Percentiles rank a stretch among this genome's conserved stretches.
phyloP scores from a whole-genome alignment of 2,888 invertebrate genomes.

The Melipona bicolor region DNA sequence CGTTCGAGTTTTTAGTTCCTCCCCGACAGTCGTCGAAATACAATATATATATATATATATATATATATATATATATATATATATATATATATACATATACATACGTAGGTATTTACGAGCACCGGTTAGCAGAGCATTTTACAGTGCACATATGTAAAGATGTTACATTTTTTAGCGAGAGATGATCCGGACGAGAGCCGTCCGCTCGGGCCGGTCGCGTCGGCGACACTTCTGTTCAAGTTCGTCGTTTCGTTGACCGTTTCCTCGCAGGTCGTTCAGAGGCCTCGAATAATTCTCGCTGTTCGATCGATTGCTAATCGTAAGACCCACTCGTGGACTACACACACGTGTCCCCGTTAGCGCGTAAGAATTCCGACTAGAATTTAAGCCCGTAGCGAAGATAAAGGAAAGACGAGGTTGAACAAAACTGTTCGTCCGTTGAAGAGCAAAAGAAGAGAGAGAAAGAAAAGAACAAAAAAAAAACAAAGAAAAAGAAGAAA shows the following conservation, averaged over 20 bases:
- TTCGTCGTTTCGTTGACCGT: conserved; percentile 66
- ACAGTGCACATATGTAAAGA: neutral
- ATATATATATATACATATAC: too few relatives aligned
- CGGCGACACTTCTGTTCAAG: neutral
- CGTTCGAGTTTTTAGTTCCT: conserved; percentile 8
- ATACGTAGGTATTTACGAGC: neutral
- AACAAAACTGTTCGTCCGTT: neutral
- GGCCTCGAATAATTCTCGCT: conserved; percentile 68
- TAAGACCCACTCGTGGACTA: conserved; percentile 57
- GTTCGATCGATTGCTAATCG: conserved; percentile 64
- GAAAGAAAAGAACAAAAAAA: neutral
- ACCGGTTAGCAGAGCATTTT: conserved; percentile 3
- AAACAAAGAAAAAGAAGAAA: neutral
- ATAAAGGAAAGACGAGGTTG: neutral
- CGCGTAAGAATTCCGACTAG: conserved; percentile 52
- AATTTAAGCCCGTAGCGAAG: conserved; percentile 46
- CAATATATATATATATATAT: too few relatives aligned
- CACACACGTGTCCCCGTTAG: conserved; percentile 40
- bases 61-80: too few relatives aligned
- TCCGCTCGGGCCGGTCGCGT: neutral
- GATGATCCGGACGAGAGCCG: neutral
- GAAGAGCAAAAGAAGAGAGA: neutral
- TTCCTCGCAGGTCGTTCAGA: conserved; percentile 63
- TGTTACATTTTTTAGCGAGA: neutral
- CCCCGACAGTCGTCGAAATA: neutral